Evolutionary conservation across 2,888 invertebrate genomes (phyloP).

Genomic region (Sussaba pulchella): DNA sequence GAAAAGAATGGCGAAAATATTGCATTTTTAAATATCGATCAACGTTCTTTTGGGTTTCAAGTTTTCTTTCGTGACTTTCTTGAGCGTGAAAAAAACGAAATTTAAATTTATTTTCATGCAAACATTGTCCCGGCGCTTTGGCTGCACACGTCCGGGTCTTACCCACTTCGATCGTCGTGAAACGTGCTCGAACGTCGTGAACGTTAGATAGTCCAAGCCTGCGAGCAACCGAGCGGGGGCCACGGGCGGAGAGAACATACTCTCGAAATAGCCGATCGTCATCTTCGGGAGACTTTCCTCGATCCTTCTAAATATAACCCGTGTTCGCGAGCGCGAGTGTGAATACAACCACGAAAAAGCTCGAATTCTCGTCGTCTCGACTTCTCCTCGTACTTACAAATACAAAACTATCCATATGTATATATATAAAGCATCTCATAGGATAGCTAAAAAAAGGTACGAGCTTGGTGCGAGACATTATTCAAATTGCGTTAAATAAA

Average conservation of each 20-base stretch:
- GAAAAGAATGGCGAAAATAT: too few relatives aligned
- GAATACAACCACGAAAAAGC: slow-evolving; percentile 68
- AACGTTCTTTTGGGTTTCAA: too few relatives aligned
- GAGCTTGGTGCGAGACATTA: too few relatives aligned
- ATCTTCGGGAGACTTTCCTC: slow-evolving; percentile 72
- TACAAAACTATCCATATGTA: too few relatives aligned
- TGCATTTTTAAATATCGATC: too few relatives aligned
- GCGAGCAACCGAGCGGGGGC: slow-evolving; percentile 48
- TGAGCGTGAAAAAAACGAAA: neutral
- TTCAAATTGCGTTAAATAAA: too few relatives aligned
- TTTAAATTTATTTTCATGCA: slow-evolving; percentile 12
- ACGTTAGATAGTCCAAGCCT: slow-evolving; percentile 50
- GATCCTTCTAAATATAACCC: slow-evolving; percentile 72
- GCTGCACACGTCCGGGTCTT: slow-evolving; percentile 36
- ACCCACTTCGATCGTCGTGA: slow-evolving; percentile 54
- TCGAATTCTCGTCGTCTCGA: slow-evolving; percentile 33
- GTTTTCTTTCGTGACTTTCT: too few relatives aligned
- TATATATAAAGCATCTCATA: slow-evolving; percentile 7
- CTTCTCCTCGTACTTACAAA: slow-evolving; percentile 26
- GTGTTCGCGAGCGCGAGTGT: slow-evolving; percentile 49
- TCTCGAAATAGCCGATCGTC: slow-evolving; percentile 78
- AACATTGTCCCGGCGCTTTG: slow-evolving; percentile 4
- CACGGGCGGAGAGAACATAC: slow-evolving; percentile 49
- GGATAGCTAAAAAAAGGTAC: slow-evolving; percentile 15
- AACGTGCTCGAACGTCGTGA: slow-evolving; percentile 19